phyloP scores from a whole-genome alignment of 2,888 invertebrate species.

The Nephrotoma flavescens region DNA sequence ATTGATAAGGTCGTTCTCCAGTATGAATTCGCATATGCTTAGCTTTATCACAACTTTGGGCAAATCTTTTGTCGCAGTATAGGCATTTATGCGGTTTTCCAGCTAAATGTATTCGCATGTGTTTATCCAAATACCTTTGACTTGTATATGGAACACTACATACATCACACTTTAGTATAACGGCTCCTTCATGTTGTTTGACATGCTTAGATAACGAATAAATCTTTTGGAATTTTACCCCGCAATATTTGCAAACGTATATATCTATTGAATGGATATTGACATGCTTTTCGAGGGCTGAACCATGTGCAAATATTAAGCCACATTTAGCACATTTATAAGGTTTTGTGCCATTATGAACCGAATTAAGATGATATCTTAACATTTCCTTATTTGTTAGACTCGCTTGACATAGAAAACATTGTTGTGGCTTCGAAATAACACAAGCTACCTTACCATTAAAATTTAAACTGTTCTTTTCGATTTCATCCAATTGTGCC shows the following conservation, averaged over 20 bases:
- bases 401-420: conserved; percentile 1
- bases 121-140: conserved; percentile 2
- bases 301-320: conserved; percentile 36
- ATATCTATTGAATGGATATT: conserved; percentile 27
- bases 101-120: conserved; percentile 8
- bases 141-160: conserved; percentile 9
- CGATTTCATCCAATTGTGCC: background rate
- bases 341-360: conserved; percentile 13
- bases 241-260: conserved; percentile 33
- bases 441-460: background rate
- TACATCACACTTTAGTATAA: conserved; percentile 1
- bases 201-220: conserved; percentile 35
- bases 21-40: conserved; percentile 11
- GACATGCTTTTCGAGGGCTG: conserved; percentile 37
- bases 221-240: conserved; percentile 32
- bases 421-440: background rate
- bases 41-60: conserved; percentile 7
- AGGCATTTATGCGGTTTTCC: conserved; percentile 11
- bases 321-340: conserved; percentile 34
- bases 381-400: conserved; percentile 2
- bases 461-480: background rate
- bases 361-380: conserved; percentile 3
- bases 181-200: conserved; percentile 18
- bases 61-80: conserved; percentile 10
- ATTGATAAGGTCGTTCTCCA: conserved; percentile 11